A percentile compares a stretch with the other conserved stretches of the same genome.
Evolutionary conservation across 2,797 vertebrate genomes (phyloP).

Genomic region (Intellagama lesueurii): DNA sequence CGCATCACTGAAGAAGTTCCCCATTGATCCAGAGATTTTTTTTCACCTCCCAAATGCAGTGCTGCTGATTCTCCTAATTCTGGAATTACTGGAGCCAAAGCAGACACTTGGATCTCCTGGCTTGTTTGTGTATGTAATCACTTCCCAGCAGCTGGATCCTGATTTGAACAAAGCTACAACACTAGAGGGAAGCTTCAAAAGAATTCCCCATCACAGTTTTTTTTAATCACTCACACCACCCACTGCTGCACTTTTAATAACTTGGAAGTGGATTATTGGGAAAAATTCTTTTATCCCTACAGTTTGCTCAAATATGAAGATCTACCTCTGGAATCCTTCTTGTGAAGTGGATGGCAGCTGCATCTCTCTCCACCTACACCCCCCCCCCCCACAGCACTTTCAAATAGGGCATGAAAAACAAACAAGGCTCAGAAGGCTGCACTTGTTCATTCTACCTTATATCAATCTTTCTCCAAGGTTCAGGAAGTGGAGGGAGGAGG

Average conservation of each 20-base stretch:
- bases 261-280: neutral
- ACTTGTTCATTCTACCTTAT: conserved; percentile 53
- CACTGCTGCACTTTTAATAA: neutral
- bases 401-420: neutral
- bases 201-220: neutral
- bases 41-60: too few species aligned
- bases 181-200: neutral
- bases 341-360: neutral
- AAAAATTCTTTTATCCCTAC: neutral
- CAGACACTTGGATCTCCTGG: neutral
- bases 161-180: neutral
- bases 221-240: neutral
- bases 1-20: neutral
- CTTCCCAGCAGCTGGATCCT: neutral
- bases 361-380: too few species aligned
- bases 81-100: neutral
- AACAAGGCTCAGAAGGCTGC: neutral
- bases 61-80: too few species aligned
- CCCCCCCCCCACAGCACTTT: neutral
- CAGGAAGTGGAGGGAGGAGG: neutral
- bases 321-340: neutral
- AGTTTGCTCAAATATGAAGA: neutral
- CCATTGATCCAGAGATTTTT: too few species aligned
- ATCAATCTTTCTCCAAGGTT: conserved; percentile 39
- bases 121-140: neutral